Base-by-base conservation (phyloP, 2,797 vertebrate species). In the Xenentodon cancila region DNA sequence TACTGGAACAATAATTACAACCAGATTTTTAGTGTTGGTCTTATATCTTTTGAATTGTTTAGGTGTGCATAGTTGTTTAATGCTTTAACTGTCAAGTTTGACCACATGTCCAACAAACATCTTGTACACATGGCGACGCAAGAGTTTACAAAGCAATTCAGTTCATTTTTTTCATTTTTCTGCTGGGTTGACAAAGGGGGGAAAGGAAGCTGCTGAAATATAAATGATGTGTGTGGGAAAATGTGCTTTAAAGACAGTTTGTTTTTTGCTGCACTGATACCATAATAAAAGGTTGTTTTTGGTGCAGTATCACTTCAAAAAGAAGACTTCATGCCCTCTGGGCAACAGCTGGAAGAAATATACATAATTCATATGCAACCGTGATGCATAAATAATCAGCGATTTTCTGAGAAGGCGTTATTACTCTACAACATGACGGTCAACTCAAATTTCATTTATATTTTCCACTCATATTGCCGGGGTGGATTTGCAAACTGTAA, bases 341-440 rank as follows among this genome's bases (percentile, higher is more conserved):
- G 52, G 59, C 37, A 51, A 75, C 53, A 60, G 70, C 75, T 64
- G 56, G 44, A 64, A 59, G 78, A 75, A 53, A 72, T 7, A 20
- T 79, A 47, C 49, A 75, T 80, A 53, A 84, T 80, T 75, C 59
- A 84, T 59, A 67, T 18, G 46, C 21, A 77, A 27, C 64, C 45
- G 53, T 44, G 25, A 77, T 67, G 47, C 76, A 82, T 82, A 53
- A 83, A 73, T 80, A n/a, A 79, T 82, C 68, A 18, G 48, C 53
- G 64, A 58, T 53, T 82, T 72, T 53, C 59, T 73, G 60, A 47
- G 47, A 60, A 69, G n/a, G 59, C 42, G 59, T 79, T 75, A 81
- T 77, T 73, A 73, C 43, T 72, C 42, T 9, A 34, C n/a, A 75
- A 77, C 53, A 71, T 58, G 55, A 76, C 72, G 73, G 68, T 83